Base-by-base conservation (phyloP, 2,888 invertebrate genomes). In the Ceraclea dissimilis region DNA sequence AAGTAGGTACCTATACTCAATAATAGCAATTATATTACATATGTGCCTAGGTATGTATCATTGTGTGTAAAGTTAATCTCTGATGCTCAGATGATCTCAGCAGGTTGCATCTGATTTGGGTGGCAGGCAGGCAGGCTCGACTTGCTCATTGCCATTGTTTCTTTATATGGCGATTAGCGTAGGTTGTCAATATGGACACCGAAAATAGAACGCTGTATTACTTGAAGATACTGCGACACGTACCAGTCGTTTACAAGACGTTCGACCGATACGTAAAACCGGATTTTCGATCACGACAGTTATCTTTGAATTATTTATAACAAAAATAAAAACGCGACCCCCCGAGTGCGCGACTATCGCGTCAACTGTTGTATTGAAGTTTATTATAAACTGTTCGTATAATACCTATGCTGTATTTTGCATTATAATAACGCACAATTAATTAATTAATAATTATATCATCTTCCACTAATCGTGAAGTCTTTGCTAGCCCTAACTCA, bases 141-240 rank as follows among this genome's bases (percentile, higher is more conserved):
- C 22, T 31, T 52, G 59, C 61, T 61, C 61, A 54, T 56, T 60
- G 61, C 59, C 61, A 61, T 60, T 61, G 61, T 60, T 58, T 60
- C 59, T 56, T 49, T 59, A 57, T 51, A 53, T 39, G 61, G 55
- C 31, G 34, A 59, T 53, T 46, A 53, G 61, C 61, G 61, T 61
- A 57, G 61, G 61, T 56, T 53, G 57, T 48, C 34, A 34, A 49
- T 51, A 59, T 54, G 57, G 59, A 47, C 57, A 60, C 61, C 61
- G 54, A 59, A 58, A 61, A 59, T 57, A 59, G 61, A 59, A 51
- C 60, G 54, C 48, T 48, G 57, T 52, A 51, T 57, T 54, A 46
- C n/a, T 16, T 39, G 39, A 16, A n/a, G 13, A 16, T 16, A 39
- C 50, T 21, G 53, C 26, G 21, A 50, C 19, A 20, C n/a, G 20